Base-by-base conservation (phyloP, 2,888 invertebrate genomes). In the Thera britannica region DNA sequence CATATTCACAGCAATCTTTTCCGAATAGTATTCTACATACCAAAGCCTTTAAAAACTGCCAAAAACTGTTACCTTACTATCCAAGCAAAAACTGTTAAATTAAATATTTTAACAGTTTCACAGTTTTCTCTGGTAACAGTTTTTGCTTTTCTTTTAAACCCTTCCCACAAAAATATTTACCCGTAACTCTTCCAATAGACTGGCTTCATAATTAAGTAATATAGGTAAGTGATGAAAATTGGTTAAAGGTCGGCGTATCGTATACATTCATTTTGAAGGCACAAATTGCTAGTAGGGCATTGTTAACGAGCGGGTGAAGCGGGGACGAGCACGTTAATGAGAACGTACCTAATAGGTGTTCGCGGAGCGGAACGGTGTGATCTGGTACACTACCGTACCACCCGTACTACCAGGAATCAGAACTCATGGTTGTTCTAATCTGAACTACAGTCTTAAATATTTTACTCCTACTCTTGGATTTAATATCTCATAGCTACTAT, bases 271-370 rank as follows among this genome's bases (percentile, higher is more conserved):
- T 87, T 87, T 82, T 79, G 78, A 81, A 83, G 83, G 84, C 79
- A 85, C 83, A 84, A 82, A 84, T 86, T 83, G 79, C 83, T 80
- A 78, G 81, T 77, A 79, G 83, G 83, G 83, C 79, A 83, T 86
- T 88, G 86, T 88, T 87, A 86, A 86, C 85, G 87, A 84, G 83
- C 83, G 82, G 81, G 82, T 83, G 85, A 85, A 88, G 80, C 79
- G 79, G 83, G 83, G 85, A 85, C 83, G 82, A 80, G 81, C 80
- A 77, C 80, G 83, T 82, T 88, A 89, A 89, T 88, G 88, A 87
- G 87, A 87, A 87, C 83, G 83, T 88, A 62, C 55, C 62, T 62
- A 88, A 89, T 89, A 88, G 88, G 85, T 86, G 86, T 85, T 84
- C 81, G 80, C 81, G 81, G 78, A 79, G 80, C 77, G 78, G 76